Percentiles rank a stretch among this genome's conserved stretches.
These are phyloP conservation scores for Phyllotis vaccarum DNA, from an alignment of 2,797 vertebrate genomes.

Conservation along the genomic window DNA sequence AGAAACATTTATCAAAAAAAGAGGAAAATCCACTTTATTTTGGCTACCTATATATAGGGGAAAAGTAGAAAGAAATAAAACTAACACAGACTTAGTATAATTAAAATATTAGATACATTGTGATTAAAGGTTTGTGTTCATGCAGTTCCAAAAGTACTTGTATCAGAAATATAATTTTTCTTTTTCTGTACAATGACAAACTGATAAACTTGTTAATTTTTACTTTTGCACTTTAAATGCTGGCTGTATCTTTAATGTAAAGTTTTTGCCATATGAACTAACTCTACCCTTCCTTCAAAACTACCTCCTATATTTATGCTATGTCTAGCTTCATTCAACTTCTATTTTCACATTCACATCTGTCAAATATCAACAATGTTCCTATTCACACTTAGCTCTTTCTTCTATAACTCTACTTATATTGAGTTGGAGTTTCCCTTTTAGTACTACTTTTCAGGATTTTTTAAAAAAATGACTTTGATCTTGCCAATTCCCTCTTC, in stretches of 20 bases:
- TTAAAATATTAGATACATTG: constrained; percentile 2
- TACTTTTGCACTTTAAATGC: background rate
- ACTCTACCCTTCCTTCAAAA: background rate
- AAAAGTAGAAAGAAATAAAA: background rate
- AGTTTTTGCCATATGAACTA: background rate
- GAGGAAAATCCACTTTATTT: background rate
- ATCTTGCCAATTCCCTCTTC: background rate
- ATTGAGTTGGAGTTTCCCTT: constrained; percentile 23
- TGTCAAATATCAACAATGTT: background rate
- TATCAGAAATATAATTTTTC: background rate
- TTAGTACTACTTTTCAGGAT: background rate
- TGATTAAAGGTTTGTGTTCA: constrained; percentile 21
- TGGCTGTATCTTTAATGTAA: background rate
- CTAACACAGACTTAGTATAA: background rate
- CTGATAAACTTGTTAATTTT: background rate
- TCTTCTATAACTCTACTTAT: constrained; percentile 12
- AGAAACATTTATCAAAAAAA: background rate
- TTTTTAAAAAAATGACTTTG: background rate
- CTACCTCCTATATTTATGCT: background rate
- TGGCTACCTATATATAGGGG: background rate
- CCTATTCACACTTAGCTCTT: background rate
- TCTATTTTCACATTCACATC: background rate
- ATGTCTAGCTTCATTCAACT: background rate
- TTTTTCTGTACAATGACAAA: constrained; percentile 18
- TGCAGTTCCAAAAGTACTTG: background rate